These are phyloP conservation scores for Pristionchus mayeri DNA, from an alignment of 2,888 invertebrate genomes.

Conservation along the genomic window DNA sequence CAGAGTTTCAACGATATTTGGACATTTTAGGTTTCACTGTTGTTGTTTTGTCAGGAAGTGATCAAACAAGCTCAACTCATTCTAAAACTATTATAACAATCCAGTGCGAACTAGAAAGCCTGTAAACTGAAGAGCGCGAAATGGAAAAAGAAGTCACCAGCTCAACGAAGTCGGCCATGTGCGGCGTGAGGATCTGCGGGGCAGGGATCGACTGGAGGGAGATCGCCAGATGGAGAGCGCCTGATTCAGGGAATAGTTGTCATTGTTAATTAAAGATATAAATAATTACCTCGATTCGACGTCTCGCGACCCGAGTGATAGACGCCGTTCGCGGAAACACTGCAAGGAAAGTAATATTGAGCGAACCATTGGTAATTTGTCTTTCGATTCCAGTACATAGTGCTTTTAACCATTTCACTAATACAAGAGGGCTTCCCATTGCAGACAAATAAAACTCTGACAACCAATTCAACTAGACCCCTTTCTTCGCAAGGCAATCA, in stretches of 20 bases:
- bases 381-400: too few relatives aligned
- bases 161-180: conserved; percentile 91
- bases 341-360: neutral
- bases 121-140: neutral
- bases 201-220: conserved; percentile 96
- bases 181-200: conserved; percentile 96
- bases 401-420: too few relatives aligned
- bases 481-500: too few relatives aligned
- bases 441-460: too few relatives aligned
- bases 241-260: neutral
- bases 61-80: too few relatives aligned
- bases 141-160: conserved; percentile 81
- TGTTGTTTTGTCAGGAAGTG: too few relatives aligned
- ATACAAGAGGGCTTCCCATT: too few relatives aligned
- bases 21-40: too few relatives aligned
- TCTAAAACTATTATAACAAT: too few relatives aligned
- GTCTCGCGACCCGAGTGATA: conserved; percentile 23
- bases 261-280: neutral
- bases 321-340: conserved; percentile 13
- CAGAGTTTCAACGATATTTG: too few relatives aligned
- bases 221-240: conserved; percentile 94
- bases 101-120: neutral
- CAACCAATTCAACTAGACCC: too few relatives aligned
- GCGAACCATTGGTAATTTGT: too few relatives aligned
- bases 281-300: conserved; percentile 85